Evolutionary conservation across 2,797 vertebrate species (phyloP).

Genomic region (Ciconia nigra): DNA sequence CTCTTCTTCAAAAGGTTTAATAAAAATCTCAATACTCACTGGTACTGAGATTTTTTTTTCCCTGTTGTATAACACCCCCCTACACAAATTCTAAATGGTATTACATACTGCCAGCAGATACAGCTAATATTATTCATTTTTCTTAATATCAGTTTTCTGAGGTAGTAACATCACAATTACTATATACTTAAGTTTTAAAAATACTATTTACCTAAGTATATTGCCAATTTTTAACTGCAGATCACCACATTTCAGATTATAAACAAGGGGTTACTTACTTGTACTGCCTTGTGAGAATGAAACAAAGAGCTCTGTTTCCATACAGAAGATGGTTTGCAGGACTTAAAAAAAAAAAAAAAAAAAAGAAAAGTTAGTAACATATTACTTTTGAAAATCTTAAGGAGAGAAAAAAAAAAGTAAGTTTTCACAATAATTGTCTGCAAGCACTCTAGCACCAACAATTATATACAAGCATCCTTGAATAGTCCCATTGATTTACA

Average conservation of each 20-base stretch:
- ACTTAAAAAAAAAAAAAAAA: conserved; percentile 67
- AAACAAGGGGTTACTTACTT: conserved; percentile 79
- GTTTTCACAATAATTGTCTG: background rate
- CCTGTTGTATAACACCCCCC: background rate
- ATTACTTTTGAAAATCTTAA: background rate
- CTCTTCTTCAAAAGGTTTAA: background rate
- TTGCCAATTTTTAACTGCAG: background rate
- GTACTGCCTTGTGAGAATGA: conserved; percentile 79
- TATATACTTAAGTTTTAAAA: background rate
- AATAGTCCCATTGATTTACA: background rate
- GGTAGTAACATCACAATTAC: background rate
- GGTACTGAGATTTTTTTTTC: background rate
- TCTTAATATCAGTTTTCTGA: background rate
- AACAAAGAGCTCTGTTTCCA: conserved; percentile 90
- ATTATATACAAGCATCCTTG: background rate
- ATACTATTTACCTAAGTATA: background rate
- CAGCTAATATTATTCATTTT: background rate
- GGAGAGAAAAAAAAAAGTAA: too few species aligned
- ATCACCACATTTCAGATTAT: background rate
- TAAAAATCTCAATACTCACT: background rate
- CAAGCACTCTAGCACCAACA: background rate
- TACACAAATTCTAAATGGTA: background rate
- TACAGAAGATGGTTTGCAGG: conserved; percentile 89
- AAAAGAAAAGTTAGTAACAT: background rate
- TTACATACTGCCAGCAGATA: background rate